Base-by-base conservation (phyloP, 1,140 invertebrate species). In the Drosophila insularis region DNA sequence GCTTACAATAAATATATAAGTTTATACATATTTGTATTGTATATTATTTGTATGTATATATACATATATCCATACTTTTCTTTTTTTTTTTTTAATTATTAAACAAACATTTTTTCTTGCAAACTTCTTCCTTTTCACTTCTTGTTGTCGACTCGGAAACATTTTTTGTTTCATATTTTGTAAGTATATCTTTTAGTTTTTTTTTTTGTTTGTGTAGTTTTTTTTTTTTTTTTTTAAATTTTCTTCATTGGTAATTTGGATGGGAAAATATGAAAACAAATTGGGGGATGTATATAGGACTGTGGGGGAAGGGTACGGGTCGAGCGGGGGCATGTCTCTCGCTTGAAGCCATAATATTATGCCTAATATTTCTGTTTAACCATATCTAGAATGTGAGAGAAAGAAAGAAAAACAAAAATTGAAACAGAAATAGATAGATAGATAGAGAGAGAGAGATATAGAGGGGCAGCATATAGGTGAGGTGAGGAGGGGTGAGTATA, bases 311-410 rank as follows among this genome's bases (percentile, higher is more conserved):
- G 8, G 43, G 43, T 8, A 21, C 17, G 43, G 13, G 17, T 10
- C 43, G 68, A 46, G 39, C 74, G 7, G 40, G 68, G 59, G n/a
- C 61, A 72, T 68, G 74, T 72, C 54, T 85, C 68, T 85, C 70
- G 66, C 66, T 74, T 68, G 56, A 71, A 66, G 82, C 43, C 69
- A 81, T 81, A 27, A 71, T 58, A 19, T 58, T 58, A 58, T 80
- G 74, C 35, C 74, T 89, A 89, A 89, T 89, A 89, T 89, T 89
- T 89, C 60, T 87, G 84, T 68, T 87, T 87, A 76, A 87, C 84
- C 84, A 87, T 87, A 87, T 89, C 84, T 89, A 84, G 59, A 87
- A 64, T 63, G 59, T 58, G 65, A 68, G 59, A 86, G 21, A 78
- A 55, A 77, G 35, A 68, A 32, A 84, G 62, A 85, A 40, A 71